Percentiles rank a stretch among this genome's conserved stretches.
Evolutionary conservation across 2,888 invertebrate species (phyloP).

Genomic region (Hydropsyche betteni): DNA sequence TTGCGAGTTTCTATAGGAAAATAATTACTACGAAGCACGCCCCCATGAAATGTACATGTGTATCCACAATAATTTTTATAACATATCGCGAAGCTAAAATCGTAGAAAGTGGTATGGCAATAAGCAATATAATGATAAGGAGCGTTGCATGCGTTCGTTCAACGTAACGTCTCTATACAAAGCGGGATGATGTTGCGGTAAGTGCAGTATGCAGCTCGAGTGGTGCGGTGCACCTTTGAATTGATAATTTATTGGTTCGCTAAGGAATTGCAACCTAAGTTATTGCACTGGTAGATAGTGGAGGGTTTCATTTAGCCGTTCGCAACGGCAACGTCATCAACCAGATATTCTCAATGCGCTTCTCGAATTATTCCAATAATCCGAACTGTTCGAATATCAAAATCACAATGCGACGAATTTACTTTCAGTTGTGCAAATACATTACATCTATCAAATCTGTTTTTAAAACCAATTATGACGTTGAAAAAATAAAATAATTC

Average conservation of each 20-base stretch:
- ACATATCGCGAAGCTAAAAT: constrained; percentile 18
- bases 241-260: constrained; percentile 31
- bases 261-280: constrained; percentile 32
- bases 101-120: not conserved
- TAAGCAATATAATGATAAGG: not conserved
- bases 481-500: no score
- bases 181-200: constrained; percentile 29
- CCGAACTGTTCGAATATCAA: no score
- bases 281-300: constrained; percentile 25
- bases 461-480: no score
- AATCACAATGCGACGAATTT: no score
- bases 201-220: constrained; percentile 30
- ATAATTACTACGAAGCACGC: constrained; percentile 35
- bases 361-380: no score
- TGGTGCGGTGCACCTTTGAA: constrained; percentile 31
- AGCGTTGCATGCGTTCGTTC: constrained; percentile 16
- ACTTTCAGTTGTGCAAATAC: no score
- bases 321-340: constrained; percentile 25
- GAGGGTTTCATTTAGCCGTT: constrained; percentile 28
- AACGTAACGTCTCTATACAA: constrained; percentile 26
- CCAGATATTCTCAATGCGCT: constrained; percentile 11
- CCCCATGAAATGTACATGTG: constrained; percentile 28
- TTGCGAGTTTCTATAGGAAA: constrained; percentile 15
- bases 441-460: no score
- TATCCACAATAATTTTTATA: constrained; percentile 33